Conservation (phyloP, 1,140 invertebrate genomes). For the Sycophaga agraensis region DNA sequence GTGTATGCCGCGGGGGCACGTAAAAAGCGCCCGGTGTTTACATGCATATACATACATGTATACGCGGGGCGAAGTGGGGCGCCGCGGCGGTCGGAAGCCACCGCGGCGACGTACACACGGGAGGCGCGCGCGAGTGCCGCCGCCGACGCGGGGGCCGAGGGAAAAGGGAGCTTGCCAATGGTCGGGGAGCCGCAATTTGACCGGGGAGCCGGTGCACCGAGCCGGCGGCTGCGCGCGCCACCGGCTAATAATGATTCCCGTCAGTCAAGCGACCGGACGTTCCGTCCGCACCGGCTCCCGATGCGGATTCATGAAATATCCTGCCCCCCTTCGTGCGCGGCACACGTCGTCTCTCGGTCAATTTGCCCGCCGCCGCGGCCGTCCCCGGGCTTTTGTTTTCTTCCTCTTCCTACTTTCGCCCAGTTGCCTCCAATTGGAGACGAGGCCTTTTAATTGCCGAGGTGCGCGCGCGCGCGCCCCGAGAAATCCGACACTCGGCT, state of each 20-base stretch:
- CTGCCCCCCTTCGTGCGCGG: conserved; percentile 13
- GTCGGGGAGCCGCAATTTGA: conserved; percentile 14
- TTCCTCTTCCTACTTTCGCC: conserved; percentile 29
- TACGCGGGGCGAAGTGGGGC: neutral
- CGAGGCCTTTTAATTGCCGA: too few species aligned
- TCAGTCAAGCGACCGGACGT: conserved; percentile 21
- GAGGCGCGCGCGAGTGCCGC: neutral
- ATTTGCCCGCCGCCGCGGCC: too few species aligned
- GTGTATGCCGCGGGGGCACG: too few species aligned
- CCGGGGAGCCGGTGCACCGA: neutral
- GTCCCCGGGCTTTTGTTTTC: conserved; percentile 16
- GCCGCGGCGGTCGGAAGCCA: neutral
- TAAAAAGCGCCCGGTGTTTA: too few species aligned
- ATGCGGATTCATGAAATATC: conserved; percentile 30
- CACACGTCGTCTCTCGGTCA: neutral
- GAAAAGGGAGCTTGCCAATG: conserved; percentile 12
- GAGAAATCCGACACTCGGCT: too few species aligned
- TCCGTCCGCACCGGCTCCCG: conserved; percentile 3
- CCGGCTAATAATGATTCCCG: conserved; percentile 20
- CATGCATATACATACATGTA: too few species aligned
- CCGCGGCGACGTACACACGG: neutral
- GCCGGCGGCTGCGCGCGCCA: too few species aligned
- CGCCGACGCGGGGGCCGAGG: neutral
- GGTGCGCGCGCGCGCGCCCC: too few species aligned
- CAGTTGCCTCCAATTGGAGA: conserved; percentile 17